Percentiles rank a stretch among this genome's conserved stretches.
Evolutionary conservation across 2,797 vertebrate species (phyloP).

Genomic region (Lycodopsis pacificus): DNA sequence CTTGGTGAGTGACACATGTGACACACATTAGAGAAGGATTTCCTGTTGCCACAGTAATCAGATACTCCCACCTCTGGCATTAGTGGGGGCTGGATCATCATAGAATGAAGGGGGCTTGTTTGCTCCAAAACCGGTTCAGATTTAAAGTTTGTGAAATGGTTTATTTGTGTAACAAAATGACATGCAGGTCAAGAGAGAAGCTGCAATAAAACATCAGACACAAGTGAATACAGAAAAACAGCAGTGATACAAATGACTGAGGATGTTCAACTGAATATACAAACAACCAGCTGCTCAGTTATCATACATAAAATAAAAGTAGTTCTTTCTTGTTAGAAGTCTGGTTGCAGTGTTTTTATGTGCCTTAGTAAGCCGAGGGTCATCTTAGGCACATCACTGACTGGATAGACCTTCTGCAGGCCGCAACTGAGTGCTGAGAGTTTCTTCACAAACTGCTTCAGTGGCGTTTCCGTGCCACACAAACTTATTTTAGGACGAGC

Average conservation of each 20-base stretch:
- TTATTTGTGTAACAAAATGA: neutral
- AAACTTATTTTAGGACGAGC: slow-evolving; percentile 1
- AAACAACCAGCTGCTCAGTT: neutral
- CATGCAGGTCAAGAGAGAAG: neutral
- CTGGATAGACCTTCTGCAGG: neutral
- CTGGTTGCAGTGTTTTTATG: neutral
- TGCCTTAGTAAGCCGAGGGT: neutral
- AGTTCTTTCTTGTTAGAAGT: neutral
- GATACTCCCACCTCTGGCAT: neutral
- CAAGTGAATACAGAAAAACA: neutral
- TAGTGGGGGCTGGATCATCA: neutral
- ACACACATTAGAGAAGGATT: neutral
- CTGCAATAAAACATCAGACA: neutral
- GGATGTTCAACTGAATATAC: neutral
- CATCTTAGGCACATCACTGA: neutral
- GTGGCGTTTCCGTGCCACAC: neutral
- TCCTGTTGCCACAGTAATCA: neutral
- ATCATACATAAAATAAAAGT: neutral
- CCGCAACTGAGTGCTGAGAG: neutral
- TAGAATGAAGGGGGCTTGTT: neutral
- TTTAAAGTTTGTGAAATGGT: neutral
- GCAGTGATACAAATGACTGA: neutral
- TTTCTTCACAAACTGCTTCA: neutral
- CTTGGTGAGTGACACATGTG: slow-evolving; percentile 85
- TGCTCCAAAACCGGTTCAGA: neutral